Evolutionary conservation across 2,797 vertebrate species (phyloP).

Genomic region (Yasuhikotakia modesta): DNA sequence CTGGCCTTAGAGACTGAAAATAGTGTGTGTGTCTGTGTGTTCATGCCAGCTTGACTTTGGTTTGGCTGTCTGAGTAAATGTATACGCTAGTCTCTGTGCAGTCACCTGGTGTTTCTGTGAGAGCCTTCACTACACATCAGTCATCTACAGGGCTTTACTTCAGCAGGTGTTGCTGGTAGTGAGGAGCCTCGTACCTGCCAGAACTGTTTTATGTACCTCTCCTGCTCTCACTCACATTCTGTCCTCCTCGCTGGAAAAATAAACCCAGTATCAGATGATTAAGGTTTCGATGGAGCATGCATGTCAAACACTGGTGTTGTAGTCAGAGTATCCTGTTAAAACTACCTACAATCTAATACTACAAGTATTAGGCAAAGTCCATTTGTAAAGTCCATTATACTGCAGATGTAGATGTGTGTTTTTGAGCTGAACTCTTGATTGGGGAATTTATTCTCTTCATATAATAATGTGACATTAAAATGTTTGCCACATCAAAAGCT

Average conservation of each 20-base stretch:
- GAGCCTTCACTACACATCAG: background rate
- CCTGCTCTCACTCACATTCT: background rate
- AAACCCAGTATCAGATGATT: conserved; percentile 16
- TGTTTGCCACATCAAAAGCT: background rate
- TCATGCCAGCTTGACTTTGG: conserved; percentile 7
- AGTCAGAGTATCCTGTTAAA: conserved; percentile 30
- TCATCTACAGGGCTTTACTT: conserved; percentile 23
- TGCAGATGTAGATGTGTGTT: background rate
- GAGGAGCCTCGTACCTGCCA: background rate
- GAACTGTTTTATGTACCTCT: conserved; percentile 6
- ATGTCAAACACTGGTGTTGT: conserved; percentile 25
- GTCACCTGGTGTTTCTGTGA: conserved; percentile 8
- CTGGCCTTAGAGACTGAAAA: conserved; percentile 8
- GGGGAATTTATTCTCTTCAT: background rate
- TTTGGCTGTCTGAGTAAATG: conserved; percentile 11
- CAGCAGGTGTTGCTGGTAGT: conserved; percentile 1
- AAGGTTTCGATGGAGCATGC: background rate
- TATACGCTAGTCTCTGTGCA: background rate
- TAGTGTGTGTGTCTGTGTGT: background rate
- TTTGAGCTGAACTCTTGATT: background rate
- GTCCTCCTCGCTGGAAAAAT: background rate
- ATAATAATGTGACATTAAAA: background rate
- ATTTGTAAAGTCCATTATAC: conserved; percentile 1
- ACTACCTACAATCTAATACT: conserved; percentile 8
- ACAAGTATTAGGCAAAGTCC: conserved; percentile 3